Base-by-base conservation (phyloP, 2,888 invertebrate genomes). In the Deilephila porcellus region DNA sequence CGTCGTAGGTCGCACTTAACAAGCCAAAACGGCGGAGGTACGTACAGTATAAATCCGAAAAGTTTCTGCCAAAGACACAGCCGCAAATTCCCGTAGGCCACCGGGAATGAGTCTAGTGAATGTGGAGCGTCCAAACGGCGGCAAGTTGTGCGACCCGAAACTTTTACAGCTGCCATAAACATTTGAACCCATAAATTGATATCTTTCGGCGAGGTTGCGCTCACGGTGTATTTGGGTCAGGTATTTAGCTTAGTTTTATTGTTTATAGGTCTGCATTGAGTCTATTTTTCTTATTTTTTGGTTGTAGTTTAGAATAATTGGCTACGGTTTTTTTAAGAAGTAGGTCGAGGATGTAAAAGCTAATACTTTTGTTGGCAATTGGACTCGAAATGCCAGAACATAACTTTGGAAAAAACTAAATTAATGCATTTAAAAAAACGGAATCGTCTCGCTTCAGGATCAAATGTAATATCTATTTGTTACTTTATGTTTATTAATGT, bases 141-240 rank as follows among this genome's bases (percentile, higher is more conserved):
- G 75, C 63, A 32, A 62, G 56, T 76, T 77, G 77, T 80, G 14
- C 82, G 85, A 80, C 85, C 85, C 77, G 77, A 84, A 86, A 85
- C 79, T 86, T 82, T 85, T 85, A 86, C 85, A 85, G 83, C 83
- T 74, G 76, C 77, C 74, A 83, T 86, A 86, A 86, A 86, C 83
- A 81, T 81, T 81, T 45, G 74, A 64, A 76, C 73, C 72, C 80
- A 85, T 86, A 86, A 85, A 86, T 86, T 86, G 85, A 86, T 86
- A 86, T 85, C 81, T 82, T 70, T 73, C 34, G 34, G 64, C 37
- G 32, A 20, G 70, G 29, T 53, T 29, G 14, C 34, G 29, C 8
- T 20, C 60, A 17, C 29, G n/a, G 11, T 32, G 56, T 25, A 29
- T 53, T 56, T 32, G 56, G 56, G 71, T 67, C 67, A 67, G 52